Percentiles rank a stretch among this genome's conserved stretches.
Evolutionary conservation across 2,113 vertebrate species (phyloP).

Genomic region (Alexandromys fortis): DNA sequence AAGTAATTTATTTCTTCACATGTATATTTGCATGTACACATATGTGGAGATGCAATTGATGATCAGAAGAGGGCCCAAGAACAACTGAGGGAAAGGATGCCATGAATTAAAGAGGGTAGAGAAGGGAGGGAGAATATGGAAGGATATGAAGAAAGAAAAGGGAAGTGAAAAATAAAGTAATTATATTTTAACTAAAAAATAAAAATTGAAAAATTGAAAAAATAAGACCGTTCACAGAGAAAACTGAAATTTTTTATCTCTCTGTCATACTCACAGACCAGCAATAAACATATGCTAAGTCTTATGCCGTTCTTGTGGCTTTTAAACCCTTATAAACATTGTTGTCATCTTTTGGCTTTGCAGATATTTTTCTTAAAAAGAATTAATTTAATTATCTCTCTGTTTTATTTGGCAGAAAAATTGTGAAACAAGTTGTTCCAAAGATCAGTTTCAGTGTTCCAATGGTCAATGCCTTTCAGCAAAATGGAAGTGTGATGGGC

Average conservation of each 20-base stretch:
- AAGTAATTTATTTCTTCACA: not conserved
- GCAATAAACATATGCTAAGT: not conserved
- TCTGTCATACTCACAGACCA: not conserved
- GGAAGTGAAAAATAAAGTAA: not conserved
- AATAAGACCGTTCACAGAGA: not conserved
- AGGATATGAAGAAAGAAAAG: not conserved
- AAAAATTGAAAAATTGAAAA: not conserved
- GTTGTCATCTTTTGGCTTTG: not conserved
- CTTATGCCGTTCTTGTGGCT: not conserved
- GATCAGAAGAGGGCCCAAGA: not conserved
- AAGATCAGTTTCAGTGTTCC: slow-evolving; percentile 96
- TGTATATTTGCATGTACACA: not conserved
- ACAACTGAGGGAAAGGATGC: not conserved
- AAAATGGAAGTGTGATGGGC: slow-evolving; percentile 96
- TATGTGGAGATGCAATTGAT: not conserved
- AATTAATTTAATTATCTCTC: not conserved
- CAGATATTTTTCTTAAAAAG: not conserved
- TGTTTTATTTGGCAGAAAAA: slow-evolving; percentile 90
- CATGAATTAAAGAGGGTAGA: not conserved
- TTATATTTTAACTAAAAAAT: not conserved
- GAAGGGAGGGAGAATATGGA: not conserved
- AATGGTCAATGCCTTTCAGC: slow-evolving; percentile 95
- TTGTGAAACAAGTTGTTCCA: slow-evolving; percentile 93
- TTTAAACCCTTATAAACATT: not conserved
- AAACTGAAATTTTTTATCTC: not conserved